Evolutionary conservation across 1,140 invertebrate genomes (phyloP).

Genomic region (Pseudobourletiella spinata): DNA sequence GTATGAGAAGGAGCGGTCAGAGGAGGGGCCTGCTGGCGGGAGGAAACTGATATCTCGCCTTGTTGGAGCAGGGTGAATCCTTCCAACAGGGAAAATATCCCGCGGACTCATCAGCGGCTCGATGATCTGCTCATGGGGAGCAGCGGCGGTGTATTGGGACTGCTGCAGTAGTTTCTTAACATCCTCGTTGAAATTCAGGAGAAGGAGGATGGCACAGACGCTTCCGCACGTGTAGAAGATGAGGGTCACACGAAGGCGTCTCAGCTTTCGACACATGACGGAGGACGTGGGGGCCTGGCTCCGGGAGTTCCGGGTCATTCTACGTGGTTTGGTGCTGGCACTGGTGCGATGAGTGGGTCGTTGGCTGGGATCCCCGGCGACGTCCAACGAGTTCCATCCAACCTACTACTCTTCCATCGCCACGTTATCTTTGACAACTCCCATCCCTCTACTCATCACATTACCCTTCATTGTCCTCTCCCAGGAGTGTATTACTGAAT

Average conservation of each 20-base stretch:
- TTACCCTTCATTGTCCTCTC: too few species aligned
- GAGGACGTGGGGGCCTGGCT: not conserved
- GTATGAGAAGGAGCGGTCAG: too few species aligned
- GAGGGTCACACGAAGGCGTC: slow-evolving; percentile 28
- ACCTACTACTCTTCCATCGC: too few species aligned
- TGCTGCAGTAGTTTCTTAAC: slow-evolving; percentile 29
- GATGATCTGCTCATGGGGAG: not conserved
- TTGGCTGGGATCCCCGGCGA: too few species aligned
- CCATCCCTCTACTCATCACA: too few species aligned
- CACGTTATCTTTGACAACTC: too few species aligned
- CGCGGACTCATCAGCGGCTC: not conserved
- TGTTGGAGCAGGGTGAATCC: not conserved
- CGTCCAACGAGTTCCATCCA: too few species aligned
- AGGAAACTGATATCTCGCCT: not conserved
- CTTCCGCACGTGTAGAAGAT: slow-evolving; percentile 33
- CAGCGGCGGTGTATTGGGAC: not conserved
- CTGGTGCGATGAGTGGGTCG: too few species aligned
- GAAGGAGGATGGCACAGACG: slow-evolving; percentile 30
- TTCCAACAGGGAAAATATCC: not conserved
- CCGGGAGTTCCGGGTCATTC: not conserved
- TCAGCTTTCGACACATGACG: slow-evolving; percentile 26
- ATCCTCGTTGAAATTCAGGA: slow-evolving; percentile 34
- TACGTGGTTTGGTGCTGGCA: too few species aligned
- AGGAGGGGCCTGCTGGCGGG: slow-evolving; percentile 2
- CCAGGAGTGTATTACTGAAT: too few species aligned